phyloP scores from a whole-genome alignment of 2,888 invertebrate species.

The Hipparchia sbordonii region DNA sequence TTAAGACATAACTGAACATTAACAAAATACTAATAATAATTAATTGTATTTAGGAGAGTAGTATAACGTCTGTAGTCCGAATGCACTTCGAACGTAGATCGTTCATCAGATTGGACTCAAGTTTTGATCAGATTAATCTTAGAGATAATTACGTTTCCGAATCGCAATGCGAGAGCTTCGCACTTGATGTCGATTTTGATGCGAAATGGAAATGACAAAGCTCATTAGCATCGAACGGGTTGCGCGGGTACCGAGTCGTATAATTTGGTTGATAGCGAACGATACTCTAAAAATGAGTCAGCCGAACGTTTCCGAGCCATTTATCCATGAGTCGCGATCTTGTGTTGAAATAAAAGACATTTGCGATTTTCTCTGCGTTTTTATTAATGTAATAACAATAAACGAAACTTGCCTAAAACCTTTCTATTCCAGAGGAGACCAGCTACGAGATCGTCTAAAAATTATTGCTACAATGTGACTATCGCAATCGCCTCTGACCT shows the following conservation, averaged over 20 bases:
- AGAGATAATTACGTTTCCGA: neutral
- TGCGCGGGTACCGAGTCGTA: slow-evolving; percentile 28
- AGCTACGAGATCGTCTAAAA: too few relatives aligned
- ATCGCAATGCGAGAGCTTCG: neutral
- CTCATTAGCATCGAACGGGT: slow-evolving; percentile 24
- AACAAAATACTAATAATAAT: too few relatives aligned
- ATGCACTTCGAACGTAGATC: neutral
- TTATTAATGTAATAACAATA: too few relatives aligned
- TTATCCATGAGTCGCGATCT: slow-evolving; percentile 28
- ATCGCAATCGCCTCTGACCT: too few relatives aligned
- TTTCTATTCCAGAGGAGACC: too few relatives aligned
- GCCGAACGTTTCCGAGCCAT: slow-evolving; percentile 25
- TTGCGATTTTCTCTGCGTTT: too few relatives aligned
- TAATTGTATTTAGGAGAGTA: too few relatives aligned
- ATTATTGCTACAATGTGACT: too few relatives aligned
- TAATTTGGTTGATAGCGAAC: slow-evolving; percentile 29
- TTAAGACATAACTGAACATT: too few relatives aligned
- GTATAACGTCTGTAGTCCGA: too few relatives aligned
- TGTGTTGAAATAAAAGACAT: neutral
- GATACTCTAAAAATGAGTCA: slow-evolving; percentile 25
- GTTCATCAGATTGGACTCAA: neutral
- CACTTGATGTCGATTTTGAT: slow-evolving; percentile 1
- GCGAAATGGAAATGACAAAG: slow-evolving; percentile 17
- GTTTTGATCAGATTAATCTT: neutral
- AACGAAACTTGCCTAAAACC: too few relatives aligned